Conservation (phyloP, 2,888 invertebrate species). For the Thera obeliscata region DNA sequence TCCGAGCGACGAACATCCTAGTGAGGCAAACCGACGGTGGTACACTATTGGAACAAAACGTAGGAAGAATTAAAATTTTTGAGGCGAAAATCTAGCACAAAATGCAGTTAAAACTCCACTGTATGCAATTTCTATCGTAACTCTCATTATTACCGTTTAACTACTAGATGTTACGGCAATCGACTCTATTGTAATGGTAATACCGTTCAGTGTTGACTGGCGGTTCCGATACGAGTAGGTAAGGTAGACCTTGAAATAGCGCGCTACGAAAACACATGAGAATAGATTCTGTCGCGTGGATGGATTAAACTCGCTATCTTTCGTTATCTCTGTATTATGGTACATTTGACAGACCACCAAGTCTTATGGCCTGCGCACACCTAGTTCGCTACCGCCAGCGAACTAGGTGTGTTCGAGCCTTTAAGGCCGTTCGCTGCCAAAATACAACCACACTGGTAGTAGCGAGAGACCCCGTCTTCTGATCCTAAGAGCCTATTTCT, state of each 20-base stretch:
- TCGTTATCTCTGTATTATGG: neutral
- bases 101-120: neutral
- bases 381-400: too few species aligned
- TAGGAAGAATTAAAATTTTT: neutral
- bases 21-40: too few species aligned
- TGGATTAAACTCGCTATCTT: slow-evolving; percentile 3
- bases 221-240: neutral
- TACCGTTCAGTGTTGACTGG: slow-evolving; percentile 10
- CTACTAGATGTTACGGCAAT: neutral
- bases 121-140: neutral
- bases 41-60: neutral
- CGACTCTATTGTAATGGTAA: neutral
- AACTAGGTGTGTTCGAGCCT: too few species aligned
- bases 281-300: slow-evolving; percentile 24
- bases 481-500: too few species aligned
- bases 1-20: too few species aligned
- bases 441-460: too few species aligned
- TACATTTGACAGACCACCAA: neutral
- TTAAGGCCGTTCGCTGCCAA: too few species aligned
- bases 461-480: too few species aligned
- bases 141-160: slow-evolving; percentile 1
- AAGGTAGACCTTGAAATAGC: slow-evolving; percentile 15
- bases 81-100: neutral
- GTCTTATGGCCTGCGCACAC: too few species aligned
- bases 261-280: slow-evolving; percentile 24